These are phyloP conservation scores for Congeria kusceri DNA, from an alignment of 2,888 invertebrate genomes.

Conservation along the genomic window DNA sequence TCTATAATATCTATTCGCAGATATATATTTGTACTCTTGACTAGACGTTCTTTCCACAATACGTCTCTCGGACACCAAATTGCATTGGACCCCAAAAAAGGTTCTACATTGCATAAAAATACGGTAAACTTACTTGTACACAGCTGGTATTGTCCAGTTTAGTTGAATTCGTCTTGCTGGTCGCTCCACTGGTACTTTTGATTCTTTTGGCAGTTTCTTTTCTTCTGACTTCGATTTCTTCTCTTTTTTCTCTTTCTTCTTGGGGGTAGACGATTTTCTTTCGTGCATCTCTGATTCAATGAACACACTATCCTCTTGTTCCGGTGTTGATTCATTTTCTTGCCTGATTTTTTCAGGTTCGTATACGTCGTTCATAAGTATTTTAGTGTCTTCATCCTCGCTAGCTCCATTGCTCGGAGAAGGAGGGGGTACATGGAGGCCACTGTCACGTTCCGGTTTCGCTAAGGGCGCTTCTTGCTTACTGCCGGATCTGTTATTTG, in stretches of 20 bases:
- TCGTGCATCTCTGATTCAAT: constrained; percentile 48
- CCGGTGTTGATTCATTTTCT: constrained; percentile 15
- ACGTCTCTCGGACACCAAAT: too few relatives aligned
- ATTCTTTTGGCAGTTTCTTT: constrained; percentile 27
- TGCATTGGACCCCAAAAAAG: too few relatives aligned
- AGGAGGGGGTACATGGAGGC: constrained; percentile 56
- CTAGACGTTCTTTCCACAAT: too few relatives aligned
- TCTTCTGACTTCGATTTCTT: constrained; percentile 46
- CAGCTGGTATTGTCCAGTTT: constrained; percentile 48
- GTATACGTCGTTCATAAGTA: constrained; percentile 38
- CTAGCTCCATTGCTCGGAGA: constrained; percentile 42
- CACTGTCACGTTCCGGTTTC: constrained; percentile 55
- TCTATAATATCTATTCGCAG: too few relatives aligned
- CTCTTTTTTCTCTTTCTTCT: constrained; percentile 48
- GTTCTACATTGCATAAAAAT: too few relatives aligned
- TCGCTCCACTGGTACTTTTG: constrained; percentile 29
- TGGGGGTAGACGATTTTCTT: constrained; percentile 33
- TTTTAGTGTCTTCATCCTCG: constrained; percentile 36
- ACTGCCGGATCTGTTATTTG: too few relatives aligned
- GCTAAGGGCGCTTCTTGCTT: constrained; percentile 49
- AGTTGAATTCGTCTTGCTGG: constrained; percentile 41
- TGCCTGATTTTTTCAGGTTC: constrained; percentile 24
- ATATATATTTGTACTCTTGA: too few relatives aligned
- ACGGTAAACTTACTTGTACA: constrained; percentile 60
- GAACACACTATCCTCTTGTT: constrained; percentile 56